phyloP scores from a whole-genome alignment of 2,113 vertebrate species.

The Dasyurus viverrinus region DNA sequence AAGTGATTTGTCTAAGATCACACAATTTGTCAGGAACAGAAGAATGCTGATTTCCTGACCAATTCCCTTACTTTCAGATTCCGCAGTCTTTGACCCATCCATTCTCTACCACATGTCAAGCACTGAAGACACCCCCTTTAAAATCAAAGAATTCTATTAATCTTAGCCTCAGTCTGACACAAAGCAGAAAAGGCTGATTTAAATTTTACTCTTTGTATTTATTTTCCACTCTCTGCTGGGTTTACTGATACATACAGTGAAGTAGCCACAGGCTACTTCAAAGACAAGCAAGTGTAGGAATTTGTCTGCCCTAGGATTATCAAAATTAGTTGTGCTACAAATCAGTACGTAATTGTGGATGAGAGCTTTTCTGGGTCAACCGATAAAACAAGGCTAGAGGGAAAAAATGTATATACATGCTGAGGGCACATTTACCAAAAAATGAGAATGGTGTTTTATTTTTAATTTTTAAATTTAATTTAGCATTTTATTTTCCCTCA shows the following conservation, averaged over 20 bases:
- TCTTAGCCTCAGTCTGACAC: not conserved
- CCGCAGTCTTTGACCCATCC: not conserved
- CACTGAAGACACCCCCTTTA: not conserved
- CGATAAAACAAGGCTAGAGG: not conserved
- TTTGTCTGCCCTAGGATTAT: not conserved
- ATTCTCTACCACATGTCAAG: not conserved
- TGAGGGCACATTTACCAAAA: not conserved
- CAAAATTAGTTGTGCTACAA: not conserved
- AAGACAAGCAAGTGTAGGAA: not conserved
- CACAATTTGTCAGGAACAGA: not conserved
- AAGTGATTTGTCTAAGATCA: not conserved
- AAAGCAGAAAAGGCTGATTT: not conserved
- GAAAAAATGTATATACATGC: not conserved
- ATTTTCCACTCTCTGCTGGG: not conserved
- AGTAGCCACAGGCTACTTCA: not conserved
- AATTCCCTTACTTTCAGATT: not conserved
- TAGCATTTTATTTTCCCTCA: not conserved
- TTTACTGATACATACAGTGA: not conserved
- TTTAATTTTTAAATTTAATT: not conserved
- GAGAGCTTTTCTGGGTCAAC: not conserved
- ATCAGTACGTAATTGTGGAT: not conserved
- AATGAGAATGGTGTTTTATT: not conserved
- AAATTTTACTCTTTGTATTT: not conserved
- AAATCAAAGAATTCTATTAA: not conserved
- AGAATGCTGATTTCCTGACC: not conserved